phyloP scores from a whole-genome alignment of 1,140 invertebrate species.

The Chelonus insularis region DNA sequence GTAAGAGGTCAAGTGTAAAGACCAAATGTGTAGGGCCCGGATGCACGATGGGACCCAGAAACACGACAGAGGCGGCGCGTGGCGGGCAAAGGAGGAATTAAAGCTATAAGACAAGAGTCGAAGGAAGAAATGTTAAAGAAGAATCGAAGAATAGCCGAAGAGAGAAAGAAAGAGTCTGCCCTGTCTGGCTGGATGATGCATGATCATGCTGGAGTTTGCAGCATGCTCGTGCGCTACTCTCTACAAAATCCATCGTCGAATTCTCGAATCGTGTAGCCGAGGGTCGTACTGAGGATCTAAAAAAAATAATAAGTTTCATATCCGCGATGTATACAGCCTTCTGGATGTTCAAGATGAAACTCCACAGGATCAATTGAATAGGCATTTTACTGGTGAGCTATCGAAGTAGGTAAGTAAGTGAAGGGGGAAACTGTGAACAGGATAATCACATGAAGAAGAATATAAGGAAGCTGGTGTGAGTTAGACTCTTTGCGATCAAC shows the following conservation, averaged over 20 bases:
- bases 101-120: slow-evolving; percentile 7
- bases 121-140: slow-evolving; percentile 1
- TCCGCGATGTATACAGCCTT: too few relatives aligned
- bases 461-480: neutral
- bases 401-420: too few relatives aligned
- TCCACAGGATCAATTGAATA: neutral
- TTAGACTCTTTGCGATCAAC: neutral
- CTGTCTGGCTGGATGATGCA: too few relatives aligned
- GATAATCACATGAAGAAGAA: slow-evolving; percentile 4
- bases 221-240: too few relatives aligned
- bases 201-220: too few relatives aligned
- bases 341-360: too few relatives aligned
- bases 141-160: slow-evolving; percentile 12
- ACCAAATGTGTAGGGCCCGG: neutral
- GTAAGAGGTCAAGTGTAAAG: slow-evolving; percentile 21
- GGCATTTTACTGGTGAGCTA: too few relatives aligned
- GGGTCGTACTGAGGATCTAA: too few relatives aligned
- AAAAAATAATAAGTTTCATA: too few relatives aligned
- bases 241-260: too few relatives aligned
- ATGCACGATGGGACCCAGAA: neutral
- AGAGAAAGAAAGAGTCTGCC: too few relatives aligned
- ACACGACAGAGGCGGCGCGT: slow-evolving; percentile 24
- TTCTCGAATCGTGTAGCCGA: too few relatives aligned
- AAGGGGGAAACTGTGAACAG: slow-evolving; percentile 9
- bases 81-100: slow-evolving; percentile 20